Base-by-base conservation (phyloP, 1,140 invertebrate genomes). In the Pseudobourletiella spinata region DNA sequence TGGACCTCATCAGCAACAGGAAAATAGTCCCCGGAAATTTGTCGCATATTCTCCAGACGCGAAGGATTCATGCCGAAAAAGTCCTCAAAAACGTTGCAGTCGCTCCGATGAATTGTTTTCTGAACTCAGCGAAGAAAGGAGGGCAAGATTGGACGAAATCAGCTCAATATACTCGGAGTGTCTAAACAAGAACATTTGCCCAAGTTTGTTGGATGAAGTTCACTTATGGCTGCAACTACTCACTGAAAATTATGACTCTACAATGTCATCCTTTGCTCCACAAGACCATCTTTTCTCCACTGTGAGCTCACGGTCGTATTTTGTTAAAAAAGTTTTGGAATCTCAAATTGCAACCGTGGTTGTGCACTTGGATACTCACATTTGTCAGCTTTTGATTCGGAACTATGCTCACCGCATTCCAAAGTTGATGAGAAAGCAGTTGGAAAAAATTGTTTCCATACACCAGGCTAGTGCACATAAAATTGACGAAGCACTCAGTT, bases 321-420 rank as follows among this genome's bases (percentile, higher is more conserved):
- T 67, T 55, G 65, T 64, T 3, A 61, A 46, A 16, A 57, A 67
- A 61, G 61, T 64, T 2, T 24, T 67, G 2, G 22, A 64, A 3
- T 3, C 25, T 44, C 61, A 67, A 51, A 52, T 67, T n/a, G 18
- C 35, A 24, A 42, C 18, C 18, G 6, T 57, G 15, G 22, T 63
- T 24, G 16, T 35, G 11, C 29, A 56, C 29, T 0, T 67, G 2
- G 42, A 50, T 18, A 18, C 44, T n/a, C 32, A 63, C 8, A 39
- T 67, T 24, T 48, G 43, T 25, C 58, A 64, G 24, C 16, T 64
- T 15, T 22, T 67, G 11, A 30, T 60, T 26, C 50, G 64, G 14
- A 56, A 61, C 24, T 67, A 56, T 61, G 58, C 57, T 11, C 57
- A 67, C 42, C 62, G 59, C 28, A 51, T 67, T 8, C 65, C 65